Evolutionary conservation across 1,140 invertebrate genomes (phyloP).

Genomic region (Dendroctonus ponderosae): DNA sequence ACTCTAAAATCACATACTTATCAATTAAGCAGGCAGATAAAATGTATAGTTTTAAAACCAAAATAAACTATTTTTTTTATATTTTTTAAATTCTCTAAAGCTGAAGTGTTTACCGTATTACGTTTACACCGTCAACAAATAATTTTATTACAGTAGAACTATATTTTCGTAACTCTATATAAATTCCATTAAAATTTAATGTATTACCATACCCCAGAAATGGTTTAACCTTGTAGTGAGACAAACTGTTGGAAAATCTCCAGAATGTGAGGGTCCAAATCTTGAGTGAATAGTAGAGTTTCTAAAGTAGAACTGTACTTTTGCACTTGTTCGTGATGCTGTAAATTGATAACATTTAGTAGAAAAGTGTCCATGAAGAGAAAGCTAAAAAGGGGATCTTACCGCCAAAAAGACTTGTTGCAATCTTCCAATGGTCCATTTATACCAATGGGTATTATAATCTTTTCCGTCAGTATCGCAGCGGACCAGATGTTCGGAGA

Average conservation of each 20-base stretch:
- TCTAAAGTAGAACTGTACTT: slow-evolving; percentile 94
- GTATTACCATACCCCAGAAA: no score
- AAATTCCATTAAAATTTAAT: no score
- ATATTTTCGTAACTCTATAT: no score
- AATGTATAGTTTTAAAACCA: no score
- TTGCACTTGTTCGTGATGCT: slow-evolving; percentile 98
- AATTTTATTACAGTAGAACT: no score
- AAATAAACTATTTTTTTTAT: no score
- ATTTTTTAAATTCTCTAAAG: no score
- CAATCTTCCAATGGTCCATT: slow-evolving; percentile 91
- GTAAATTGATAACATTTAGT: slow-evolving; percentile 42
- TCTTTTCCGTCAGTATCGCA: slow-evolving; percentile 92
- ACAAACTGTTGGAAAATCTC: slow-evolving; percentile 98
- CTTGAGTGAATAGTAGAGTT: slow-evolving; percentile 92
- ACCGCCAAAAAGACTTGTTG: slow-evolving; percentile 95
- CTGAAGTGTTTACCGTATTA: no score
- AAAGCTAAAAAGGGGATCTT: slow-evolving; percentile 49
- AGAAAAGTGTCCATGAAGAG: background rate
- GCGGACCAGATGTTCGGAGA: slow-evolving; percentile 92
- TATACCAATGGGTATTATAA: slow-evolving; percentile 95
- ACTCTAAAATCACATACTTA: no score
- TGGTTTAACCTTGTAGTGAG: slow-evolving; percentile 55
- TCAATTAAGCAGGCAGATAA: no score
- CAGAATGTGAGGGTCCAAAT: slow-evolving; percentile 93
- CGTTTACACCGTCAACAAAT: no score